Evolutionary conservation across 2,113 vertebrate species (phyloP).

Genomic region (Tragelaphus strepsiceros): DNA sequence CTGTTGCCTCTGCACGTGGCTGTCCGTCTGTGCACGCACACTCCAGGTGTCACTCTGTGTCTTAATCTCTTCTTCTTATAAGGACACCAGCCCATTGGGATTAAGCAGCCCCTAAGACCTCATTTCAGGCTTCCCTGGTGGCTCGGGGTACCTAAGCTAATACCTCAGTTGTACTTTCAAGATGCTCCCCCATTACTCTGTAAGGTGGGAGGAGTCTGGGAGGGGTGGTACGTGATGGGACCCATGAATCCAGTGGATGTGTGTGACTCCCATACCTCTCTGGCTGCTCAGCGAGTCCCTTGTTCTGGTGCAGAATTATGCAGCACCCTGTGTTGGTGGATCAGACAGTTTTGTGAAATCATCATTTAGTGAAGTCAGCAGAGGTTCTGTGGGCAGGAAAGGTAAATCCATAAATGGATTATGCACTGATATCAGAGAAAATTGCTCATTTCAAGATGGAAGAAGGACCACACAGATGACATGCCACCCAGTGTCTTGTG

Average conservation of each 20-base stretch:
- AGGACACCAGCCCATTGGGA: not conserved
- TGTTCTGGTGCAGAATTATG: not conserved
- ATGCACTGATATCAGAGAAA: not conserved
- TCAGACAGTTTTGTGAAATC: not conserved
- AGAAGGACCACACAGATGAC: not conserved
- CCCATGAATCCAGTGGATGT: not conserved
- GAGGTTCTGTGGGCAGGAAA: not conserved
- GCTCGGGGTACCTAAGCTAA: not conserved
- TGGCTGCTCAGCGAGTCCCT: not conserved
- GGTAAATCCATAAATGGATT: not conserved
- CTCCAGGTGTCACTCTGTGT: not conserved
- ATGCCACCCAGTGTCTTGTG: not conserved
- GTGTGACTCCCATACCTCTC: not conserved
- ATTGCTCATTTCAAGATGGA: not conserved
- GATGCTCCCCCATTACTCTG: not conserved
- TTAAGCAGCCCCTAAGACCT: not conserved
- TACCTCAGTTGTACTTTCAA: not conserved
- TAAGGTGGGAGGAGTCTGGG: not conserved
- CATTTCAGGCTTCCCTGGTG: not conserved
- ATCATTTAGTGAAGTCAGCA: not conserved
- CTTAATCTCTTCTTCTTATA: not conserved
- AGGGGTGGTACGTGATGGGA: not conserved
- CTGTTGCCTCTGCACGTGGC: not conserved
- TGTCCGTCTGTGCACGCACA: not conserved
- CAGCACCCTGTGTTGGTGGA: too few relatives aligned